Evolutionary conservation across 2,113 vertebrate genomes (phyloP).

Genomic region (Charina bottae): DNA sequence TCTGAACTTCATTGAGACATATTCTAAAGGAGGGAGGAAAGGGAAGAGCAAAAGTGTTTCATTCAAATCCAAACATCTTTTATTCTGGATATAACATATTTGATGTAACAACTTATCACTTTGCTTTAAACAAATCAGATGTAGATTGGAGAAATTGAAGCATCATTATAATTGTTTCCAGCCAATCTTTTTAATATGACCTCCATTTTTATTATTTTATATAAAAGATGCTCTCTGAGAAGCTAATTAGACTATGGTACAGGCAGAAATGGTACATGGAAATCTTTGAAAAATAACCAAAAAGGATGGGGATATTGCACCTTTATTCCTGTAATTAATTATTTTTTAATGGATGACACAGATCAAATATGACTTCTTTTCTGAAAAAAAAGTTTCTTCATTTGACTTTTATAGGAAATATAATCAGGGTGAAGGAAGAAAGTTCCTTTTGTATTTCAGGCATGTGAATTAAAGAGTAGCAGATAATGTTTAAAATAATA

Average conservation of each 20-base stretch:
- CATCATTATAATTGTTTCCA: conserved; percentile 24
- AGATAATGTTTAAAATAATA: conserved; percentile 5
- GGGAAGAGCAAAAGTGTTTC: background rate
- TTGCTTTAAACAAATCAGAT: conserved; percentile 1
- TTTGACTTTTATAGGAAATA: conserved; percentile 19
- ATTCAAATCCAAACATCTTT: background rate
- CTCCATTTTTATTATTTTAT: background rate
- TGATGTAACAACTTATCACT: background rate
- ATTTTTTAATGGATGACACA: background rate
- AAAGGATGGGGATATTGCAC: background rate
- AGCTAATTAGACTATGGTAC: conserved; percentile 32
- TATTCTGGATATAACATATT: background rate
- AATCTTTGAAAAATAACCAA: background rate
- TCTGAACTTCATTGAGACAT: conserved; percentile 4
- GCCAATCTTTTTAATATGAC: conserved; percentile 22
- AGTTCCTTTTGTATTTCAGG: background rate
- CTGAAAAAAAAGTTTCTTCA: background rate
- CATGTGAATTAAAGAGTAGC: background rate
- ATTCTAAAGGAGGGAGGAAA: background rate
- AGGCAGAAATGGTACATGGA: conserved; percentile 14
- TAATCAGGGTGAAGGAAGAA: background rate
- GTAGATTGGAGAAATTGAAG: conserved; percentile 12
- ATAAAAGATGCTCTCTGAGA: conserved; percentile 24
- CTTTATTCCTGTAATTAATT: background rate
- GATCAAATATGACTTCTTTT: background rate